Evolutionary conservation across 2,797 vertebrate genomes (phyloP).

Genomic region (Xiphorhynchus erythropygius): DNA sequence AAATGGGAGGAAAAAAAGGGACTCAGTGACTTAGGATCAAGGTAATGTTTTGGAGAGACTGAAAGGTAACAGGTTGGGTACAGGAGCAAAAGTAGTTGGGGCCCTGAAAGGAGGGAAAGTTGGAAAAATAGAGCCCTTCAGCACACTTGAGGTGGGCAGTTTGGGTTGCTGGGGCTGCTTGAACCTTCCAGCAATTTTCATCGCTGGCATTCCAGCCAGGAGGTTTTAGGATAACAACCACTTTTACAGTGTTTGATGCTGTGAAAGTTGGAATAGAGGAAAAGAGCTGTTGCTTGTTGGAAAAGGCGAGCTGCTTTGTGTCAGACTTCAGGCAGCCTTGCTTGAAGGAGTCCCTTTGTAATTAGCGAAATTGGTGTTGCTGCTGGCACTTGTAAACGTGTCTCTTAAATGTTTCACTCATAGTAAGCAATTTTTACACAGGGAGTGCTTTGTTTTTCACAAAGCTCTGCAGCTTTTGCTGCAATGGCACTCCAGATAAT

Average conservation of each 20-base stretch:
- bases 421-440: background rate
- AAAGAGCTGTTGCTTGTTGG: background rate
- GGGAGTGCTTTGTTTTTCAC: background rate
- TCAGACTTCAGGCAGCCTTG: background rate
- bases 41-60: background rate
- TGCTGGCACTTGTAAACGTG: background rate
- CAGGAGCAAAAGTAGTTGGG: background rate
- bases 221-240: background rate
- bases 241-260: background rate
- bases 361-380: background rate
- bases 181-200: background rate
- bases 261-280: background rate
- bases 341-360: background rate
- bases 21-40: rapidly evolving
- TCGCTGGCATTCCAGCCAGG: background rate
- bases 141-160: background rate
- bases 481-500: background rate
- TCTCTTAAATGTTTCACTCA: background rate
- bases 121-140: background rate
- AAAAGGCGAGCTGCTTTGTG: background rate
- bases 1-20: background rate
- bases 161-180: background rate
- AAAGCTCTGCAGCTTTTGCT: background rate
- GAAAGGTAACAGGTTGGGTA: background rate
- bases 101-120: background rate